phyloP scores from a whole-genome alignment of 2,888 invertebrate species.

The Sesia bembeciformis region DNA sequence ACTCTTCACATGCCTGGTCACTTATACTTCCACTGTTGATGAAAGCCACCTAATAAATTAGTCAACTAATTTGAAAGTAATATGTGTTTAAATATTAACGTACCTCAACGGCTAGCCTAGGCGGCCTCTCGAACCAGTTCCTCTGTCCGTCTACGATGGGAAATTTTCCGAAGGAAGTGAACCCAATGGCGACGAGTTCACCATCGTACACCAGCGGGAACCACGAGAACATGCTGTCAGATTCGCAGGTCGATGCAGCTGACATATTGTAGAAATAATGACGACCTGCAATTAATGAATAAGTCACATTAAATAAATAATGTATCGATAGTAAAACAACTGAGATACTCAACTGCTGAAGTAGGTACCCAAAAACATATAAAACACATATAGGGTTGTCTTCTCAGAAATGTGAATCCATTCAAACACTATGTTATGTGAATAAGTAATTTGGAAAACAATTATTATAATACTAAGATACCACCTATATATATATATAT shows the following conservation, averaged over 20 bases:
- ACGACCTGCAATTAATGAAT: conserved; percentile 50
- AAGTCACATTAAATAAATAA: conserved; percentile 58
- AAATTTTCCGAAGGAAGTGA: background rate
- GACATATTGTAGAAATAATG: conserved; percentile 20
- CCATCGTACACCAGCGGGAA: conserved; percentile 74
- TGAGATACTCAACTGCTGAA: background rate
- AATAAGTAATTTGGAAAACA: no score
- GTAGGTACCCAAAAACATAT: no score
- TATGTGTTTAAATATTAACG: background rate
- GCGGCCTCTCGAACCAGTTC: conserved; percentile 4
- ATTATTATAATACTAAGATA: no score
- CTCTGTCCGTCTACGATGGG: background rate
- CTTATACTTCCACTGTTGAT: no score
- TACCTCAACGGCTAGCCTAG: conserved; percentile 1
- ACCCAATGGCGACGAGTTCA: conserved; percentile 54
- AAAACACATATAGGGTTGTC: no score
- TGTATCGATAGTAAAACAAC: background rate
- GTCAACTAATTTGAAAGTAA: no score
- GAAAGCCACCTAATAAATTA: no score
- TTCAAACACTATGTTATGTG: no score
- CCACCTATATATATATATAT: no score
- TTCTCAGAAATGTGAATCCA: no score
- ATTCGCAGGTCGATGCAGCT: conserved; percentile 8
- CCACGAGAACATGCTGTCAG: conserved; percentile 65
- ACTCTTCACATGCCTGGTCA: no score